Percentiles rank a stretch among this genome's conserved stretches.
Conservation (phyloP, 2,797 vertebrate species). For the Microcaecilia unicolor region DNA sequence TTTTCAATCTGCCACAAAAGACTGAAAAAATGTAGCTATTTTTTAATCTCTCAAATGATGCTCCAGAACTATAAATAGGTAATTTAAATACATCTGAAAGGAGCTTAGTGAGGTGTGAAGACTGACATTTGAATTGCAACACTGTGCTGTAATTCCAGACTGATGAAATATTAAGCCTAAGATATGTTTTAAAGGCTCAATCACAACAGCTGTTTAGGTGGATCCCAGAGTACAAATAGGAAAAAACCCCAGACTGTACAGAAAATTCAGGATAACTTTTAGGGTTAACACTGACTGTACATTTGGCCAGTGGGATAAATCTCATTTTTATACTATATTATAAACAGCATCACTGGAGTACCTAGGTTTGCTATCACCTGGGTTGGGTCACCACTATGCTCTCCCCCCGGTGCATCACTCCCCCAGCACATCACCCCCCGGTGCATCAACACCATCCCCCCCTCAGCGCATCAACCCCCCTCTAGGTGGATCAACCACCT, state of each 20-base stretch:
- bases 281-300: too few relatives aligned
- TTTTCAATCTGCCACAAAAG: slow-evolving; percentile 21
- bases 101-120: slow-evolving; percentile 2
- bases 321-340: too few relatives aligned
- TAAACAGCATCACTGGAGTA: too few relatives aligned
- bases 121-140: slow-evolving; percentile 8
- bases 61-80: slow-evolving; percentile 6
- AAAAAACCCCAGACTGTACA: not conserved
- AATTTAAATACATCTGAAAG: slow-evolving; percentile 13
- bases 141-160: slow-evolving; percentile 12
- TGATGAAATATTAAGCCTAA: slow-evolving; percentile 24
- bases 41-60: slow-evolving; percentile 18
- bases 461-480: too few relatives aligned
- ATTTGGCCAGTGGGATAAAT: too few relatives aligned
- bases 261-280: not conserved
- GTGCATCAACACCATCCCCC: too few relatives aligned
- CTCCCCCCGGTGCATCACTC: too few relatives aligned
- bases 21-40: slow-evolving; percentile 17
- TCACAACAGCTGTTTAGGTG: slow-evolving; percentile 11
- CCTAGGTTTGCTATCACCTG: too few relatives aligned
- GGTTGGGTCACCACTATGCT: too few relatives aligned
- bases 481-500: too few relatives aligned
- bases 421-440: too few relatives aligned
- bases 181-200: slow-evolving; percentile 16
- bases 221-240: slow-evolving; percentile 1